phyloP scores from a whole-genome alignment of 2,797 vertebrate species.

The Anableps anableps region DNA sequence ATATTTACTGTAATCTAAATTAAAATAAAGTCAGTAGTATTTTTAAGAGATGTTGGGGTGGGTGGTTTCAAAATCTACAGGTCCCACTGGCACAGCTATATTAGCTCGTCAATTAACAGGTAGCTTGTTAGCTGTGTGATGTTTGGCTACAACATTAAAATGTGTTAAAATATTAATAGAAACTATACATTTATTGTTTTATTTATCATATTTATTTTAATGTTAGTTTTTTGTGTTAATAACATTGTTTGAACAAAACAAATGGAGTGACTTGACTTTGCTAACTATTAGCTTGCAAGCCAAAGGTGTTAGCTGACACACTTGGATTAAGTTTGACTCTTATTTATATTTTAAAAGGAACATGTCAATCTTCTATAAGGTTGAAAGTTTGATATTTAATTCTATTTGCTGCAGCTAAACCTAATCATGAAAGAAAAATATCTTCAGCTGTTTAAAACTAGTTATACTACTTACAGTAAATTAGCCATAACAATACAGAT shows the following conservation, averaged over 20 bases:
- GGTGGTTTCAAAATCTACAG: not conserved
- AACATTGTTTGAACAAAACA: not conserved
- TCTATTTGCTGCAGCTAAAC: not conserved
- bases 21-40: not conserved
- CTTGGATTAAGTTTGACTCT: not conserved
- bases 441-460: not conserved
- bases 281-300: not conserved
- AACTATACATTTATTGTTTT: not conserved
- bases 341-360: not conserved
- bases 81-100: not conserved
- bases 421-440: not conserved
- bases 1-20: not conserved
- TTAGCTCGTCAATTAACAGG: not conserved
- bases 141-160: not conserved
- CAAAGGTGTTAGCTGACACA: not conserved
- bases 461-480: not conserved
- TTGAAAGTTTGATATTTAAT: not conserved
- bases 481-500: not conserved
- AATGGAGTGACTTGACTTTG: not conserved
- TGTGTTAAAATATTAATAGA: not conserved
- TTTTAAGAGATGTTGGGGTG: not conserved
- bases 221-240: not conserved
- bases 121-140: not conserved
- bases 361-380: not conserved
- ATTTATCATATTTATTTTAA: conserved; percentile 1